Percentiles rank a stretch among this genome's conserved stretches.
Evolutionary conservation across 2,888 invertebrate genomes (phyloP).

Genomic region (Coleophora flavipennella): DNA sequence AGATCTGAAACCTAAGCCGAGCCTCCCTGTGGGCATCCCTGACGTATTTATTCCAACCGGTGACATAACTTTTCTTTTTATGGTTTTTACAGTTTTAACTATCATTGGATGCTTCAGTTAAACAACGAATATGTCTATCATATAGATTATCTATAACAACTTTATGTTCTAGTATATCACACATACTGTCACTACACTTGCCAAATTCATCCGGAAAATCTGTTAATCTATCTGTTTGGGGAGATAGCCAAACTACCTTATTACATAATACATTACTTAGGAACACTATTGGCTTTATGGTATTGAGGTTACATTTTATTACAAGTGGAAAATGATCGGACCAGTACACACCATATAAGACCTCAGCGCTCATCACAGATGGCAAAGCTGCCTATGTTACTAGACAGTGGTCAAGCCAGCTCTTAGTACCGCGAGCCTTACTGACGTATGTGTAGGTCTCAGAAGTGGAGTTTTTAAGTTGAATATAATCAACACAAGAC

Average conservation of each 20-base stretch:
- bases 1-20: not conserved
- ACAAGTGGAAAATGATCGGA: slow-evolving; percentile 1
- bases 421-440: slow-evolving; percentile 13
- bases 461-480: slow-evolving; percentile 4
- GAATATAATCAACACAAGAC: slow-evolving; percentile 10
- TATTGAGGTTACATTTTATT: not conserved
- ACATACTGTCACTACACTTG: not conserved
- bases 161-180: not conserved
- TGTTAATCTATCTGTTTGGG: slow-evolving; percentile 1
- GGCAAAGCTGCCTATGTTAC: no score
- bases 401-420: no score
- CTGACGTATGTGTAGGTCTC: slow-evolving; percentile 15
- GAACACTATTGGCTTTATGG: not conserved
- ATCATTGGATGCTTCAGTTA: not conserved
- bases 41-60: slow-evolving; percentile 2
- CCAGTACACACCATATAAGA: slow-evolving; percentile 1
- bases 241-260: slow-evolving; percentile 2
- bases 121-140: not conserved
- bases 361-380: not conserved
- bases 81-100: not conserved
- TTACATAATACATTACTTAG: not conserved
- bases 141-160: not conserved
- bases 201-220: slow-evolving; percentile 4
- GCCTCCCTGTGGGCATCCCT: not conserved
- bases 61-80: not conserved